Conservation (phyloP, 2,888 invertebrate genomes). For the Nomada ferruginata region DNA sequence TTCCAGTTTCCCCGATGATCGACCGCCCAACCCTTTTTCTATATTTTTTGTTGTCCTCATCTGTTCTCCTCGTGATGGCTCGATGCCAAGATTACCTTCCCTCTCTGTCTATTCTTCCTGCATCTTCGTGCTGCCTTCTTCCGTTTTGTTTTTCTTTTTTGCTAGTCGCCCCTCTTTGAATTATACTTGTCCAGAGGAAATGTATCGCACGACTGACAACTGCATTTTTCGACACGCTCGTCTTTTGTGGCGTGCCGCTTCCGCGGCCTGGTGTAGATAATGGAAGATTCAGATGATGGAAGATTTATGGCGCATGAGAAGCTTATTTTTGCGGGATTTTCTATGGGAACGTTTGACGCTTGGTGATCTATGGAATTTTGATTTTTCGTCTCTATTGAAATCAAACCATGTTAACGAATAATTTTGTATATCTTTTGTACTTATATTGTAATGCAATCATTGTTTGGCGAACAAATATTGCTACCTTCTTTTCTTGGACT, state of each 20-base stretch:
- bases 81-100: conserved; percentile 48
- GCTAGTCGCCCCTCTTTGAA: conserved; percentile 34
- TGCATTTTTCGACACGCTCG: conserved; percentile 63
- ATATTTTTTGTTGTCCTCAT: not conserved
- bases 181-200: conserved; percentile 52
- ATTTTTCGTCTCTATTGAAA: not conserved
- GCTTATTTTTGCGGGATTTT: not conserved
- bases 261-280: conserved; percentile 1
- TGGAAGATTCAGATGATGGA: conserved; percentile 20
- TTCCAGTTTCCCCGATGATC: conserved; percentile 68
- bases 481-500: no score
- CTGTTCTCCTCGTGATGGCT: conserved; percentile 40
- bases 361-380: conserved; percentile 1
- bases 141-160: conserved; percentile 11
- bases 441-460: no score
- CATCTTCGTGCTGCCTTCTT: not conserved
- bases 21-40: conserved; percentile 43
- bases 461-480: no score
- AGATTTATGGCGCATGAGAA: not conserved
- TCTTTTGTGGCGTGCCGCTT: conserved; percentile 22
- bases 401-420: no score
- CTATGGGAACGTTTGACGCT: not conserved
- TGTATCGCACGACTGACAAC: conserved; percentile 66
- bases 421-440: no score
- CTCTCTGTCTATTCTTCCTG: not conserved